phyloP scores from a whole-genome alignment of 1,140 invertebrate species.

The Ceratitis capitata region DNA sequence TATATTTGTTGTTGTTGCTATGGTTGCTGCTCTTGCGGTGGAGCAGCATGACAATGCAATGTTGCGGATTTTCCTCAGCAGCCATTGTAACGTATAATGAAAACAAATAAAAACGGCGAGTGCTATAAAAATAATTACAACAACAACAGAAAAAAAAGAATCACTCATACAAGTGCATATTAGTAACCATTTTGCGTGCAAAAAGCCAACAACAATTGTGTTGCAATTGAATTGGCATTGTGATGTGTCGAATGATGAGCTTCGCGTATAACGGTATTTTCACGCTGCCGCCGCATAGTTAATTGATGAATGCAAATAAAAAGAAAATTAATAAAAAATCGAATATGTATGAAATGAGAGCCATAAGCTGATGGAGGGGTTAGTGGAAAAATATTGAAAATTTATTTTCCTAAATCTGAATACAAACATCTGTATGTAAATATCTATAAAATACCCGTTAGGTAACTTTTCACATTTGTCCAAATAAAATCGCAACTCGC shows the following conservation, averaged over 20 bases:
- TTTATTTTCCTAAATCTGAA: no score
- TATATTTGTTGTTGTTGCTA: neutral
- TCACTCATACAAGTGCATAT: neutral
- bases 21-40: slow-evolving; percentile 1
- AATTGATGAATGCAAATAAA: no score
- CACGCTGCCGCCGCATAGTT: neutral
- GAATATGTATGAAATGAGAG: no score
- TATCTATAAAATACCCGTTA: no score
- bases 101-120: neutral
- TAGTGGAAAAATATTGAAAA: no score
- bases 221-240: neutral
- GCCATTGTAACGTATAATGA: neutral
- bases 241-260: neutral
- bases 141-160: neutral
- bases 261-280: neutral
- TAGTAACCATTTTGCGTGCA: neutral
- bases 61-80: neutral
- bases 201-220: neutral
- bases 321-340: no score
- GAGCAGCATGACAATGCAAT: neutral
- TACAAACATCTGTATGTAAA: no score
- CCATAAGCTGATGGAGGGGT: no score
- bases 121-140: slow-evolving; percentile 8
- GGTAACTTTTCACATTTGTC: no score
- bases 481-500: no score